Conservation (phyloP, 2,113 vertebrate genomes). For the Columbina picui region DNA sequence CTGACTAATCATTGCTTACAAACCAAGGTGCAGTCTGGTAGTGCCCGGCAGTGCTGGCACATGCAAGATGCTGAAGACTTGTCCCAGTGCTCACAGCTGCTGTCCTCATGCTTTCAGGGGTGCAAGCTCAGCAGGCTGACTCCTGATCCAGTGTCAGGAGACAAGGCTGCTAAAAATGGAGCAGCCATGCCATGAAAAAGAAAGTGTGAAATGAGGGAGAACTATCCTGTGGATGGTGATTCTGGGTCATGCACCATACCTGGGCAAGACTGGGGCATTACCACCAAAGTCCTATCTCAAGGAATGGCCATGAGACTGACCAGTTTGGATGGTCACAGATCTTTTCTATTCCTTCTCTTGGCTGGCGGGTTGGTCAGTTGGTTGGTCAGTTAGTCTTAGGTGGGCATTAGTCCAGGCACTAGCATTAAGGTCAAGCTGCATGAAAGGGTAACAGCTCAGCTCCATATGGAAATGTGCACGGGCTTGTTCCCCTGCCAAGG, state of each 20-base stretch:
- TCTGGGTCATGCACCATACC: neutral
- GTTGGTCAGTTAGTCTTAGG: neutral
- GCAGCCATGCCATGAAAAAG: neutral
- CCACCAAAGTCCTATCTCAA: neutral
- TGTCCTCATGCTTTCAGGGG: neutral
- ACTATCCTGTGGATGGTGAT: rapidly evolving
- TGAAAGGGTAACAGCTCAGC: neutral
- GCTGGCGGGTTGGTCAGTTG: neutral
- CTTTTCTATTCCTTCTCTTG: neutral
- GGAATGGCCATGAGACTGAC: rapidly evolving
- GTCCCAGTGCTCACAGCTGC: rapidly evolving
- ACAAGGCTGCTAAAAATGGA: neutral
- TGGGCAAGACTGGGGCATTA: neutral
- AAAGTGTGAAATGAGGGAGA: neutral
- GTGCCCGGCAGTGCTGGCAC: neutral
- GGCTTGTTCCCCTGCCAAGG: constrained; percentile 11
- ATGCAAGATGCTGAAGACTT: neutral
- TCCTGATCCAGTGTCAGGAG: neutral
- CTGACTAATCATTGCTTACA: neutral
- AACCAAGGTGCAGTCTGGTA: neutral
- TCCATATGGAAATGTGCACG: neutral
- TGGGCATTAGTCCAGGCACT: neutral
- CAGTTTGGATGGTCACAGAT: neutral
- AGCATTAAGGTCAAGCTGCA: neutral
- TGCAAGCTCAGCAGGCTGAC: neutral